Conservation (phyloP, 2,888 invertebrate species). For the Watsonalla cultraria region DNA sequence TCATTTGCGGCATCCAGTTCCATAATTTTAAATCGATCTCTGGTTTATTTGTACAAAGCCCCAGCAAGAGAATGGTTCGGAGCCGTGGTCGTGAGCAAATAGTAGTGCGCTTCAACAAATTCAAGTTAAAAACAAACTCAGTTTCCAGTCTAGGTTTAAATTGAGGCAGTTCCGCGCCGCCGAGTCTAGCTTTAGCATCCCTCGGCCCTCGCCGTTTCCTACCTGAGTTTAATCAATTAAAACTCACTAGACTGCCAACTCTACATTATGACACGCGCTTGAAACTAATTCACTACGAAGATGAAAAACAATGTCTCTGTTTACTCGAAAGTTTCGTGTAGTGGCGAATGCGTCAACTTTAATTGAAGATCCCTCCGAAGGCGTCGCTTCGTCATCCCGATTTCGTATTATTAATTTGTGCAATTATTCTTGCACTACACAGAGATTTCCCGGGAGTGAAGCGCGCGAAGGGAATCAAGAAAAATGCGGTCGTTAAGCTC, state of each 20-base stretch:
- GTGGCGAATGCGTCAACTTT: not conserved
- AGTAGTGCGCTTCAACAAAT: conserved; percentile 34
- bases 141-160: conserved; percentile 18
- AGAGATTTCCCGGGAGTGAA: conserved; percentile 62
- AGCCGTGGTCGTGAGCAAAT: conserved; percentile 16
- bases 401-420: conserved; percentile 64
- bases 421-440: conserved; percentile 61
- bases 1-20: not conserved
- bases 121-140: conserved; percentile 42
- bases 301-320: not conserved
- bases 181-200: not conserved
- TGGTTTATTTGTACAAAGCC: not conserved
- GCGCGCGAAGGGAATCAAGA: conserved; percentile 57
- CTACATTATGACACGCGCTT: conserved; percentile 15
- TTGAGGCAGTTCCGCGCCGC: conserved; percentile 19
- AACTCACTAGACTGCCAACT: conserved; percentile 39
- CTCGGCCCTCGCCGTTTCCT: conserved; percentile 19
- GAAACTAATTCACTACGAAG: conserved; percentile 25
- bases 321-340: not conserved
- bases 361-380: conserved; percentile 29
- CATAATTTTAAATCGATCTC: not conserved
- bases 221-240: conserved; percentile 59
- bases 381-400: conserved; percentile 39
- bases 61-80: conserved; percentile 29
- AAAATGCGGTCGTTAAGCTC: conserved; percentile 67